These are phyloP conservation scores for Meloe dianella DNA, from an alignment of 2,888 invertebrate species.

Conservation along the genomic window DNA sequence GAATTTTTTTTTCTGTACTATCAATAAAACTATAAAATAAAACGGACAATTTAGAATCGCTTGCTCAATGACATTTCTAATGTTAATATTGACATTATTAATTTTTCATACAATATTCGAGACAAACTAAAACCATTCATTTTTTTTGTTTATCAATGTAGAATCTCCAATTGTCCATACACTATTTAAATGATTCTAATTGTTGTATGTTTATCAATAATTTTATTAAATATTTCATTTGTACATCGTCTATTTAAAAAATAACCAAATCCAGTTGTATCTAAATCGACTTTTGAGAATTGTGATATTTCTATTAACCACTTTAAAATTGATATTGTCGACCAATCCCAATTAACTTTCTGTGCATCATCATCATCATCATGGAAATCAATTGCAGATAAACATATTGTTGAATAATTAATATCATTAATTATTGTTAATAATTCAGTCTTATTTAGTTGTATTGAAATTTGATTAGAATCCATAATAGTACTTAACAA, in stretches of 20 bases:
- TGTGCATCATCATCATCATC: conserved; percentile 35
- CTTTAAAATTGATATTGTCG: conserved; percentile 55
- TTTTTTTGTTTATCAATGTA: no score
- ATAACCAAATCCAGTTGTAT: conserved; percentile 21
- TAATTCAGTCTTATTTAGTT: conserved; percentile 29
- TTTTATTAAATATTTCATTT: conserved; percentile 49
- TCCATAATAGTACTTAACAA: conserved; percentile 66
- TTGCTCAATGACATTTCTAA: no score
- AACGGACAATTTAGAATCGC: no score
- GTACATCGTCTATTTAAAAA: conserved; percentile 19
- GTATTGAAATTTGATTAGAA: conserved; percentile 61
- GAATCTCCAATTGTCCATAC: neutral
- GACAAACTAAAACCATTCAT: no score
- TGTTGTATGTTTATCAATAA: conserved; percentile 55
- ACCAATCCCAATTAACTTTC: conserved; percentile 57
- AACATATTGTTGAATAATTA: conserved; percentile 7
- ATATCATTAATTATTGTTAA: conserved; percentile 28
- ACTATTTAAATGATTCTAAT: conserved; percentile 38
- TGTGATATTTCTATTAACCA: conserved; percentile 55
- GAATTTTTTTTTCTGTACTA: no score
- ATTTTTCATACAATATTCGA: no score
- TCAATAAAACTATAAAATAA: no score
- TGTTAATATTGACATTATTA: no score
- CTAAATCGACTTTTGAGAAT: conserved; percentile 37
- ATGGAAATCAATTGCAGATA: neutral